phyloP scores from a whole-genome alignment of 2,113 vertebrate genomes.

The Nanorana parkeri region DNA sequence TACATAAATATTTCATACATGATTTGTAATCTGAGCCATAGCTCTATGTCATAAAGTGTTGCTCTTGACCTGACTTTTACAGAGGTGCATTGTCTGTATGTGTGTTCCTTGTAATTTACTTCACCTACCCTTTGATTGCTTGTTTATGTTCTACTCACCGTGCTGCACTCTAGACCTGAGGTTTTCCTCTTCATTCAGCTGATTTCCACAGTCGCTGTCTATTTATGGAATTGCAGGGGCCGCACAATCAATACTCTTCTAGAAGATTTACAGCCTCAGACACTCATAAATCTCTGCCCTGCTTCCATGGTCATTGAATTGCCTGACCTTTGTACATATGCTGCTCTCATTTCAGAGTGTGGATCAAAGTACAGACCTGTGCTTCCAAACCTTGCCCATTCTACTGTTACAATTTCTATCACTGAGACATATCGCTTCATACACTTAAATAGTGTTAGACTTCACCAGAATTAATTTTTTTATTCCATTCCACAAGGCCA shows the following conservation, averaged over 20 bases:
- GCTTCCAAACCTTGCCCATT: neutral
- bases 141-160: neutral
- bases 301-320: constrained; percentile 9
- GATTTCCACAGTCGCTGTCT: constrained; percentile 8
- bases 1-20: neutral
- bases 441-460: too few species aligned
- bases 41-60: neutral
- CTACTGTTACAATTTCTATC: neutral
- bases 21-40: neutral
- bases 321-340: neutral
- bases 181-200: constrained; percentile 4
- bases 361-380: neutral
- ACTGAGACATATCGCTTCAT: too few species aligned
- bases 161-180: neutral
- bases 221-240: constrained; percentile 26
- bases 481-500: too few species aligned
- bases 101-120: neutral
- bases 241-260: neutral
- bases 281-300: constrained; percentile 16
- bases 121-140: neutral
- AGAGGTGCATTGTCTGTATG: neutral
- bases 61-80: constrained; percentile 3
- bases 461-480: too few species aligned
- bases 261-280: constrained; percentile 12
- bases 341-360: neutral